Evolutionary conservation across 2,113 vertebrate species (phyloP).

Genomic region (Dolichotis patagonum): DNA sequence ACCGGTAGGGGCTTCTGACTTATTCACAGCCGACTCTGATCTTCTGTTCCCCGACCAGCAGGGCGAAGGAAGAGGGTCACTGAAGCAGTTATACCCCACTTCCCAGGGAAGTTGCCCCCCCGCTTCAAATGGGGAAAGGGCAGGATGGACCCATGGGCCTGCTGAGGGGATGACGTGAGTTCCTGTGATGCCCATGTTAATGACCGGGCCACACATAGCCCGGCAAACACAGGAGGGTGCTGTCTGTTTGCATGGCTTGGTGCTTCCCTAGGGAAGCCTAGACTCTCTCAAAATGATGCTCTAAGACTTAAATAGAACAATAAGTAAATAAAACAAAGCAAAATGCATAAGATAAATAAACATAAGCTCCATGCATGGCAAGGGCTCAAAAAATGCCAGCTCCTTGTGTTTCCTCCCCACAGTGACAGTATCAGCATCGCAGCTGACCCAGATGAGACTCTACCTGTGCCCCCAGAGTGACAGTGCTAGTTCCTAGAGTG

Average conservation of each 20-base stretch:
- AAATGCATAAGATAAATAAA: neutral
- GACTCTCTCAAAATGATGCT: neutral
- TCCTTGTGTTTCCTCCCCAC: neutral
- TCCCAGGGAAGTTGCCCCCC: neutral
- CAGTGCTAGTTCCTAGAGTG: neutral
- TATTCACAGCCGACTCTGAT: neutral
- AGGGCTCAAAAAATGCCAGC: neutral
- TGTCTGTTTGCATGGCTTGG: neutral
- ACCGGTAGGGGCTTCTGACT: neutral
- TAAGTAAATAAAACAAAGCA: neutral
- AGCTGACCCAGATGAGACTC: fast-evolving
- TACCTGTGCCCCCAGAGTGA: fast-evolving
- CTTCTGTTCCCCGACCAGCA: neutral
- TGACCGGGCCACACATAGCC: neutral
- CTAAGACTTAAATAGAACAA: neutral
- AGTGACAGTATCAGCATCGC: fast-evolving
- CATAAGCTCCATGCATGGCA: fast-evolving
- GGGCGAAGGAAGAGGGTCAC: neutral
- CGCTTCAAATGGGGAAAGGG: neutral
- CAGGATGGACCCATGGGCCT: neutral
- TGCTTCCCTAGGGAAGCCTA: neutral
- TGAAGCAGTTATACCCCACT: neutral
- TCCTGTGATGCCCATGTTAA: fast-evolving
- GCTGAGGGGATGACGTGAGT: neutral
- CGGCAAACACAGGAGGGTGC: neutral